Evolutionary conservation across 2,888 invertebrate species (phyloP), one percentile per base, ranked within the genome.

Genomic region (Trichacis sp.): DNA sequence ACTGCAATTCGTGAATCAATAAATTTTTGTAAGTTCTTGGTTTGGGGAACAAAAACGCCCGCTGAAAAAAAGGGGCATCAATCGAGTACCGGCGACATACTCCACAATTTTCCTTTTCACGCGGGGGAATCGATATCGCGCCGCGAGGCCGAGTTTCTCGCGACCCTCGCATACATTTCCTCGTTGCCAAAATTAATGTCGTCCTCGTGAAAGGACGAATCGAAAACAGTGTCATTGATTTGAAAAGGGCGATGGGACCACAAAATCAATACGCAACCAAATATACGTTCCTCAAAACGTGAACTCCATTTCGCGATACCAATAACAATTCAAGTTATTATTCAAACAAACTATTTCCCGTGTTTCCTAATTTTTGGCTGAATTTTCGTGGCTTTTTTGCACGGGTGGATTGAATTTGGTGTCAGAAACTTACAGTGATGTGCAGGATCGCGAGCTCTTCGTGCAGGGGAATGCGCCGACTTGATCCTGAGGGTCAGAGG

Each of bases 61-160:
- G n/a, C n/a, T 24, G 8, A 24, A 51, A 63, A 67, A 64, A 52
- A 47, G 64, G 63, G 59, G 54, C 64, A 56, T 57, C 58, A 58
- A 56, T 56, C 60, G 55, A 50, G 38, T 62, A 48, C 56, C 63
- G 64, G 64, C 64, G 62, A 62, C 50, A 62, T 54, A 61, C 68
- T 51, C 58, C 55, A 64, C 58, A 58, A 57, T 64, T 68, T 65
- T 65, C 62, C 59, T 64, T 64, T 68, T 64, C 61, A 64, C 58
- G 61, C 68, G 68, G 53, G n/a, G 24, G 48, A 62, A 60, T 62
- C 65, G 63, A 61, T 59, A 63, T 63, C 57, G 55, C n/a, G 50
- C 56, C 61, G 63, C 51, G 60, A 69, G 64, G 64, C 54, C 68
- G 56, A 62, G 24, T 61, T 64, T 62, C 64, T 64, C 62, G 60